Evolutionary conservation across 2,797 vertebrate genomes (phyloP).

Genomic region (Acanthopagrus latus): DNA sequence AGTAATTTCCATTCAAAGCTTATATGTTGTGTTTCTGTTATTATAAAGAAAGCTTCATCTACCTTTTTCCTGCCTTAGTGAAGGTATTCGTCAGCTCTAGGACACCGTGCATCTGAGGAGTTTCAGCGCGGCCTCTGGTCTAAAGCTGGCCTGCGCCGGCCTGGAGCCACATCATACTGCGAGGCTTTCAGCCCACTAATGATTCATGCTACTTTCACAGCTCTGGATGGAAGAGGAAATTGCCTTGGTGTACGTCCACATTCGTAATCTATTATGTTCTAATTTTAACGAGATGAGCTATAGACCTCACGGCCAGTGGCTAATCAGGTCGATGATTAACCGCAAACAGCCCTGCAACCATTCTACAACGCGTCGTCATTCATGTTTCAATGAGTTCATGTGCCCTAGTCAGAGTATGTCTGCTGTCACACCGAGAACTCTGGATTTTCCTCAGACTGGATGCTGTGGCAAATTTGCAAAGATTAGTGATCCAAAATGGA

Average conservation of each 20-base stretch:
- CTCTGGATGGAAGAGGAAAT: slow-evolving; percentile 64
- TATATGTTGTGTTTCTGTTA: not conserved
- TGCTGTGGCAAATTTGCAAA: slow-evolving; percentile 13
- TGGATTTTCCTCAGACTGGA: not conserved
- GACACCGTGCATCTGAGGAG: not conserved
- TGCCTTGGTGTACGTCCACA: slow-evolving; percentile 56
- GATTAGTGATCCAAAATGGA: not conserved
- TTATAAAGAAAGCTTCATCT: not conserved
- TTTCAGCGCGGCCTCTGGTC: slow-evolving; percentile 31
- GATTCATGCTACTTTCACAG: slow-evolving; percentile 61
- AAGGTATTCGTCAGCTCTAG: slow-evolving; percentile 10
- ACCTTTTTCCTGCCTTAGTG: not conserved
- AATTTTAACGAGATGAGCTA: slow-evolving; percentile 71
- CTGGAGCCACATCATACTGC: slow-evolving; percentile 29
- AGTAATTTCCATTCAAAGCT: not conserved
- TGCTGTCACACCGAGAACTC: slow-evolving; percentile 4
- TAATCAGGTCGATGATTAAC: slow-evolving; percentile 73
- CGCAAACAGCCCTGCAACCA: slow-evolving; percentile 62
- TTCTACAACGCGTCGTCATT: slow-evolving; percentile 53
- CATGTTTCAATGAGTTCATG: slow-evolving; percentile 49
- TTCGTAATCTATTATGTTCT: slow-evolving; percentile 73
- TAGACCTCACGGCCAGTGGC: slow-evolving; percentile 59
- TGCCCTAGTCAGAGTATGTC: slow-evolving; percentile 8
- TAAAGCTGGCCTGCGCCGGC: slow-evolving; percentile 18
- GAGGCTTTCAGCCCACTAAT: slow-evolving; percentile 42